Conservation (phyloP, 2,888 invertebrate species). For the Euspilapteryx auroguttella region DNA sequence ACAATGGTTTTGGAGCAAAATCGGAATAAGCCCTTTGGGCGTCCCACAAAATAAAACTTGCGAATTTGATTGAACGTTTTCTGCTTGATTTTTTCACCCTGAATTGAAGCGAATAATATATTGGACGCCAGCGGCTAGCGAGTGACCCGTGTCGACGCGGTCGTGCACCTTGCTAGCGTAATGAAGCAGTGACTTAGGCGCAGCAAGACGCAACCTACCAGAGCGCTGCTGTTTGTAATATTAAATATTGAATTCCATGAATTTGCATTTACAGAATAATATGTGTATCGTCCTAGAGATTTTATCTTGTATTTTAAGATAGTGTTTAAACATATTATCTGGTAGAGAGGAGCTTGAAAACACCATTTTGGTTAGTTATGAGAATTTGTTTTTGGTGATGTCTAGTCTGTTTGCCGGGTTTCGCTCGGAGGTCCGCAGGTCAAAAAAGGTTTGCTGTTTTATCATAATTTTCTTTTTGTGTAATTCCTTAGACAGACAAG, state of each 20-base stretch:
- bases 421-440: constrained; percentile 14
- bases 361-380: constrained; percentile 35
- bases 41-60: too few relatives aligned
- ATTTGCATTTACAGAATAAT: constrained; percentile 58
- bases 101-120: too few relatives aligned
- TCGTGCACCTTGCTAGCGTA: constrained; percentile 48
- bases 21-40: too few relatives aligned
- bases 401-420: constrained; percentile 32
- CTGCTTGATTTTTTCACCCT: too few relatives aligned
- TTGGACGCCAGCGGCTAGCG: too few relatives aligned
- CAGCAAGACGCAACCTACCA: constrained; percentile 27
- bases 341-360: too few relatives aligned
- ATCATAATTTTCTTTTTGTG: constrained; percentile 1
- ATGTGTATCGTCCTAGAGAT: constrained; percentile 58
- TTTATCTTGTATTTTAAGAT: constrained; percentile 52
- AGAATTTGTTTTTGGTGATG: constrained; percentile 42
- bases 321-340: too few relatives aligned
- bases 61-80: too few relatives aligned
- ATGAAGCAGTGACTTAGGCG: constrained; percentile 25
- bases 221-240: constrained; percentile 27
- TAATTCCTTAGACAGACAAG: constrained; percentile 25
- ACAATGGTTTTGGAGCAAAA: too few relatives aligned
- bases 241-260: constrained; percentile 60
- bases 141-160: too few relatives aligned
- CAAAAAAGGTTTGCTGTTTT: constrained; percentile 21